phyloP scores from a whole-genome alignment of 2,797 vertebrate species.

The Poliocrania exsul region DNA sequence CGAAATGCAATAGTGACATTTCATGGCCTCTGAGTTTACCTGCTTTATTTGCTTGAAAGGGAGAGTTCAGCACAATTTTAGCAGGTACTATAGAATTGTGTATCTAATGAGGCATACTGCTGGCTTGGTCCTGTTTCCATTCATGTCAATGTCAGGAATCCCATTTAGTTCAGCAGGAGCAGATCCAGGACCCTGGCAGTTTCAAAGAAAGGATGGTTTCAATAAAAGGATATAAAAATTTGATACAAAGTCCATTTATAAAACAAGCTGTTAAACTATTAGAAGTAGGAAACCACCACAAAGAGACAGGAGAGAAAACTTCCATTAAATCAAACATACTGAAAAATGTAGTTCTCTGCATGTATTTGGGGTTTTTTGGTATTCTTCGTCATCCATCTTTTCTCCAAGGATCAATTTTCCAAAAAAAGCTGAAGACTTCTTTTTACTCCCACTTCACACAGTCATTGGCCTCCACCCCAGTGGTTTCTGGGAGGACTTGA shows the following conservation, averaged over 20 bases:
- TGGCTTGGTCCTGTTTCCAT: neutral
- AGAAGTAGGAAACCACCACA: neutral
- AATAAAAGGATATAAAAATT: conserved; percentile 21
- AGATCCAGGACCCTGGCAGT: neutral
- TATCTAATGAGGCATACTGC: conserved; percentile 40
- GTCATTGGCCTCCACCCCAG: neutral
- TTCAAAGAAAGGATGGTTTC: neutral
- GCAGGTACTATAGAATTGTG: conserved; percentile 44
- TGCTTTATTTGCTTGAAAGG: conserved; percentile 73
- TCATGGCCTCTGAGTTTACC: conserved; percentile 68
- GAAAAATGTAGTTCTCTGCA: neutral
- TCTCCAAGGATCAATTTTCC: neutral
- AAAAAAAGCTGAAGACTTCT: neutral
- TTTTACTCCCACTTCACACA: neutral
- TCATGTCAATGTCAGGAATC: conserved; percentile 53
- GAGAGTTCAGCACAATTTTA: conserved; percentile 76
- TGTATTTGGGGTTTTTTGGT: neutral
- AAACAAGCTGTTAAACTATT: conserved; percentile 26
- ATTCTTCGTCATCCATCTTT: neutral
- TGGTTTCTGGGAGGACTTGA: conserved; percentile 17
- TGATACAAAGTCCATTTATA: neutral
- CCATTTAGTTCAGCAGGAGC: conserved; percentile 15
- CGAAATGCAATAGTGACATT: conserved; percentile 67
- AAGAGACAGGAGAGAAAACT: neutral
- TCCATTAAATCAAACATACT: neutral